Conservation (phyloP, 2,888 invertebrate genomes). For the Andrena haemorrhoa region DNA sequence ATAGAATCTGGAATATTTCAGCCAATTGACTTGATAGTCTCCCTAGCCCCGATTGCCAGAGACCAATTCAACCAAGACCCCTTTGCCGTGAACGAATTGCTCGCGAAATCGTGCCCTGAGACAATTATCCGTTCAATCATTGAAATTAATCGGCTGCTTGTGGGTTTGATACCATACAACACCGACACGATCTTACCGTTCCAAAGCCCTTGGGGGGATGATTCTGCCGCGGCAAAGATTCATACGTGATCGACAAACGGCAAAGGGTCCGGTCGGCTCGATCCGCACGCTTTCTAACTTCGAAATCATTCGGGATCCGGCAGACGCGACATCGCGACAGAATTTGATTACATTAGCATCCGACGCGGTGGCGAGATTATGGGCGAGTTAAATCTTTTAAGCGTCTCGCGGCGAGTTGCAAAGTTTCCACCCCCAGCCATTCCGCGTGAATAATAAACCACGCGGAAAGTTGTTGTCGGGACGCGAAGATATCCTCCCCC, state of each 20-base stretch:
- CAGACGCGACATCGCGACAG: background rate
- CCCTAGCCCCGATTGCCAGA: background rate
- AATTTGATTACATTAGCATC: constrained; percentile 43
- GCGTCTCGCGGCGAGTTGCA: constrained; percentile 9
- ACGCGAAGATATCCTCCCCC: background rate
- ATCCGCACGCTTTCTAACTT: background rate
- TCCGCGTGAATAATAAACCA: constrained; percentile 33
- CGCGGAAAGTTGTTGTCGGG: constrained; percentile 9
- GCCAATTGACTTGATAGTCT: constrained; percentile 37
- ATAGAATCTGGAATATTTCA: constrained; percentile 22
- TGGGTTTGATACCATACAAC: background rate
- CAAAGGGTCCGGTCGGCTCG: background rate
- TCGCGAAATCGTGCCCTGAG: background rate
- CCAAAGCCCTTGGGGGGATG: too few species aligned
- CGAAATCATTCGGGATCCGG: constrained; percentile 5
- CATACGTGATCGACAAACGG: constrained; percentile 5
- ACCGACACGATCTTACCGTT: background rate
- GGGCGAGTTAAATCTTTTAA: constrained; percentile 24
- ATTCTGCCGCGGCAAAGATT: background rate
- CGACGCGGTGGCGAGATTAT: constrained; percentile 25
- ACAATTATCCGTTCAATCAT: constrained; percentile 28
- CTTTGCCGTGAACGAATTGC: background rate
- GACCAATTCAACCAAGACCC: constrained; percentile 34
- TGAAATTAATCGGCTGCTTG: background rate
- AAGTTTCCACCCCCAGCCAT: constrained; percentile 3